A percentile compares a stretch with the other conserved stretches of the same genome.
Evolutionary conservation across 2,797 vertebrate genomes (phyloP).

Genomic region (Anolis apletophallus): DNA sequence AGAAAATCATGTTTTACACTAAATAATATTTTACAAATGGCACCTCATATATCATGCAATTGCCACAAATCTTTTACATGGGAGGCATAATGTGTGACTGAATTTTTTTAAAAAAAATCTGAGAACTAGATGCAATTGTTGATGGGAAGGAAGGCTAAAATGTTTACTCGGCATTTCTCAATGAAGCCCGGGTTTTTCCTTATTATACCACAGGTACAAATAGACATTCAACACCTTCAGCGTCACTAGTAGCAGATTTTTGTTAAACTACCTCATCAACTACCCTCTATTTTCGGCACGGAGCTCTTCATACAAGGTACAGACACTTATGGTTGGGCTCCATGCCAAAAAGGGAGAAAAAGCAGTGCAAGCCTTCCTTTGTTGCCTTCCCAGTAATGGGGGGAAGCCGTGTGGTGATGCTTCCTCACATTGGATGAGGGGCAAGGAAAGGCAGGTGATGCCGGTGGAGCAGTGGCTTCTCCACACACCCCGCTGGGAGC

Average conservation of each 20-base stretch:
- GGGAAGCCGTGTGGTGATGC: too few species aligned
- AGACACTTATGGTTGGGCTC: too few species aligned
- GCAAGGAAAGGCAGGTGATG: too few species aligned
- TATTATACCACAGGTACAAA: background rate
- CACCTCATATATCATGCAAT: constrained; percentile 80
- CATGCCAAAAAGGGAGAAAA: too few species aligned
- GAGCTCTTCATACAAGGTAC: too few species aligned
- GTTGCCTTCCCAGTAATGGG: too few species aligned
- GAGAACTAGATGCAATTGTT: constrained; percentile 48
- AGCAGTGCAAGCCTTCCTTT: too few species aligned
- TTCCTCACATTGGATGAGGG: too few species aligned
- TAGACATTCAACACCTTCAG: constrained; percentile 1
- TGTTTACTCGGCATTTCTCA: constrained; percentile 7
- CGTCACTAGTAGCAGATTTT: constrained; percentile 51
- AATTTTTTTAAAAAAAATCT: constrained; percentile 51
- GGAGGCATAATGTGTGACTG: constrained; percentile 73
- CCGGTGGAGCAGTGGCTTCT: too few species aligned
- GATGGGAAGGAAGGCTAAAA: constrained; percentile 32
- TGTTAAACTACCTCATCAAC: constrained; percentile 38
- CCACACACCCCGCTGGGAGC: too few species aligned
- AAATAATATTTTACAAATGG: constrained; percentile 86
- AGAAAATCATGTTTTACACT: constrained; percentile 84
- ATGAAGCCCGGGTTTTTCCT: background rate
- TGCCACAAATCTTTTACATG: constrained; percentile 80
- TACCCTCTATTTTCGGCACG: too few species aligned